A percentile compares a stretch with the other conserved stretches of the same genome.
phyloP scores from a whole-genome alignment of 2,888 invertebrate genomes.

The Diloba caeruleocephala region DNA sequence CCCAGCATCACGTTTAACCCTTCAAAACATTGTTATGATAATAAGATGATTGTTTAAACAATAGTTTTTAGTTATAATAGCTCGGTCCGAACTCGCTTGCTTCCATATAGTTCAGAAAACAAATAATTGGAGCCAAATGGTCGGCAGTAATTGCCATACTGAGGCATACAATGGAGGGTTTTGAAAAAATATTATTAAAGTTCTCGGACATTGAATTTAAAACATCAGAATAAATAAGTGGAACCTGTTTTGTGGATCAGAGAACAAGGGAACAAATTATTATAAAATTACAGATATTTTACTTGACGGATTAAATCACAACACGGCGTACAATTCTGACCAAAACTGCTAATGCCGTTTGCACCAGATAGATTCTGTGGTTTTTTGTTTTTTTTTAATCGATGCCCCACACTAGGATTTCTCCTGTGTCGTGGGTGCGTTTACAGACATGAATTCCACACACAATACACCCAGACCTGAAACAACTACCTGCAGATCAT shows the following conservation, averaged over 20 bases:
- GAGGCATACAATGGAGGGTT: slow-evolving; percentile 15
- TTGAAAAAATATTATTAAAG: slow-evolving; percentile 2
- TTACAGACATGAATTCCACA: no score
- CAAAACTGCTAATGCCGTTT: no score
- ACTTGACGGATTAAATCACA: not conserved
- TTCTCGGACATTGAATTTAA: slow-evolving; percentile 28
- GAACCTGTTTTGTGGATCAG: slow-evolving; percentile 23
- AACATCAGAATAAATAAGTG: slow-evolving; percentile 25
- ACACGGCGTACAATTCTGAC: no score
- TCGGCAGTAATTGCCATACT: slow-evolving; percentile 40
- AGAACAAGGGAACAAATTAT: not conserved
- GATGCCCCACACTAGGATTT: no score
- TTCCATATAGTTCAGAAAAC: slow-evolving; percentile 49
- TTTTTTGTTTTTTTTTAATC: no score
- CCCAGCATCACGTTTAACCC: slow-evolving; percentile 42
- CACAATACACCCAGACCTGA: no score
- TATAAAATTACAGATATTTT: not conserved
- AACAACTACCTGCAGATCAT: no score
- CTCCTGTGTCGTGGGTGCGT: no score
- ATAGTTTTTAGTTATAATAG: slow-evolving; percentile 56
- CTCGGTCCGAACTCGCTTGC: slow-evolving; percentile 28
- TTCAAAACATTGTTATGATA: slow-evolving; percentile 59
- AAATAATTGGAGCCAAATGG: slow-evolving; percentile 48
- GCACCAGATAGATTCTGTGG: no score
- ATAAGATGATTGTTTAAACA: slow-evolving; percentile 66